Percentiles rank a stretch among this genome's conserved stretches.
phyloP scores from a whole-genome alignment of 2,797 vertebrate genomes.

The Lacerta agilis region DNA sequence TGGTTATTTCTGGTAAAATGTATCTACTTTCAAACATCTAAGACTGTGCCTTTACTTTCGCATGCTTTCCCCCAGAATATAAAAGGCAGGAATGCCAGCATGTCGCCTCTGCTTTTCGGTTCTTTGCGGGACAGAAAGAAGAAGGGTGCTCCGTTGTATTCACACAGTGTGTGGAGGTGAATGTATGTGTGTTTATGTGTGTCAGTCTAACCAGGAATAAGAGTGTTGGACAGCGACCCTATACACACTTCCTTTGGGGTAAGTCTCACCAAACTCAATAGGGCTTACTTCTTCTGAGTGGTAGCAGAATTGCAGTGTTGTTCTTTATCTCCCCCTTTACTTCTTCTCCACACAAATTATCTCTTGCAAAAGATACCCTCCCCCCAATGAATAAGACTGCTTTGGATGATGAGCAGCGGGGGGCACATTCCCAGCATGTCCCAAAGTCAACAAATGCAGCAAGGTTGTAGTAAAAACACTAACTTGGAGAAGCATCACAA shows the following conservation, averaged over 20 bases:
- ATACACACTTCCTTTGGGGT: too few species aligned
- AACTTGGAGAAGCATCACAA: neutral
- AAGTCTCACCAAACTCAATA: too few species aligned
- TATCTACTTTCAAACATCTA: neutral
- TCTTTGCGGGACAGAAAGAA: neutral
- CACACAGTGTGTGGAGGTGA: neutral
- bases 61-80: neutral
- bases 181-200: neutral
- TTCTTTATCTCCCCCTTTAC: neutral
- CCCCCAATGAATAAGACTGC: too few species aligned
- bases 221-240: too few species aligned
- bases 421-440: neutral
- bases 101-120: neutral
- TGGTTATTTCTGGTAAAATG: conserved; percentile 30
- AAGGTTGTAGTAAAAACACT: neutral
- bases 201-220: too few species aligned
- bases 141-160: neutral
- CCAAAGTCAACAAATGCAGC: neutral
- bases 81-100: neutral
- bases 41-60: neutral
- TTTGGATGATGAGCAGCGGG: neutral
- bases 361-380: neutral
- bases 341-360: neutral
- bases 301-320: neutral
- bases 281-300: neutral